These are phyloP conservation scores for Lasioglossum marginatum DNA, from an alignment of 2,888 invertebrate genomes.

Conservation along the genomic window DNA sequence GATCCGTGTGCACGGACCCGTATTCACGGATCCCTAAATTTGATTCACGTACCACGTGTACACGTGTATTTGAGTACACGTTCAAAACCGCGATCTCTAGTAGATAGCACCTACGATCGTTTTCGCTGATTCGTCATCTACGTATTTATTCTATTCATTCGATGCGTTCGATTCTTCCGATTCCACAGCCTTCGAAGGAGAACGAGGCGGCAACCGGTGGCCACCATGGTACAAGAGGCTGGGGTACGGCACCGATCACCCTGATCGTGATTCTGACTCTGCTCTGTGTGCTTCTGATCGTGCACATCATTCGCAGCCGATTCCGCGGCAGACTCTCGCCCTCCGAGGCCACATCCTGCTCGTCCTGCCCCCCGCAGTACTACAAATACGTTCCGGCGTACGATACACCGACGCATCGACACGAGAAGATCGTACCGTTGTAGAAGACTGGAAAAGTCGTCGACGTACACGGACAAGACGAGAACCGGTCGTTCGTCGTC, in stretches of 20 bases:
- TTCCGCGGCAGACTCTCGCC: conserved; percentile 79
- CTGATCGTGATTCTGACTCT: conserved; percentile 77
- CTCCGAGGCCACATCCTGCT: conserved; percentile 72
- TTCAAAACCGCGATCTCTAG: no score
- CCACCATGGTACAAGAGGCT: conserved; percentile 69
- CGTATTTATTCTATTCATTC: not conserved
- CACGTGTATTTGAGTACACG: no score
- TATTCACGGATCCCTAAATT: no score
- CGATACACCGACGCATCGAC: conserved; percentile 78
- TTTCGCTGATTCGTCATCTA: not conserved
- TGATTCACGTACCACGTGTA: no score
- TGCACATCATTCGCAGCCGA: conserved; percentile 77
- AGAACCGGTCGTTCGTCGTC: not conserved
- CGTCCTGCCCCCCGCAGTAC: conserved; percentile 80
- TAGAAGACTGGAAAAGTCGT: conserved; percentile 64
- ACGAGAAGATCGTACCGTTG: conserved; percentile 79
- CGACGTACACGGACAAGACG: not conserved
- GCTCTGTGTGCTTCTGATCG: conserved; percentile 77
- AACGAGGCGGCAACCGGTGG: conserved; percentile 31
- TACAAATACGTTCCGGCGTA: conserved; percentile 82
- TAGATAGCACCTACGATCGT: not conserved
- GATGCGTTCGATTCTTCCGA: not conserved
- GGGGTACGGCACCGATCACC: conserved; percentile 80
- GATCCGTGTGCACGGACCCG: no score
- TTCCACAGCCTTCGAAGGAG: conserved; percentile 48